These are phyloP conservation scores for Emberiza fucata DNA, from an alignment of 2,113 vertebrate species.

Conservation along the genomic window DNA sequence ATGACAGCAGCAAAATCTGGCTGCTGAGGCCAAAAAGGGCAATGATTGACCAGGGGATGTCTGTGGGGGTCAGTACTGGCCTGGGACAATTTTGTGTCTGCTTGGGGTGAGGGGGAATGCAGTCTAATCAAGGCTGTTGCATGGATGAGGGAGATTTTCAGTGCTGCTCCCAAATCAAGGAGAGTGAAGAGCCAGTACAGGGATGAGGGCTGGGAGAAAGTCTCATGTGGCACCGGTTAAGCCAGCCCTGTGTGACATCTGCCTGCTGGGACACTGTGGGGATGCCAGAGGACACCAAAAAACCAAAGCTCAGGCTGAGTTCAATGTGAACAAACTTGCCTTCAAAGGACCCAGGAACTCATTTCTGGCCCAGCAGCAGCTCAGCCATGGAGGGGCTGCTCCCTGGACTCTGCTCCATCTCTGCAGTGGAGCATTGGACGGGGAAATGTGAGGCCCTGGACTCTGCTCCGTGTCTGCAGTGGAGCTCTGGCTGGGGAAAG, in stretches of 20 bases:
- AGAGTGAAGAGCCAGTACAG: not conserved
- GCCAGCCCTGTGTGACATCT: not conserved
- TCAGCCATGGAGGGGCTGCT: not conserved
- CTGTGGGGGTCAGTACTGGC: not conserved
- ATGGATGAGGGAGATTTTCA: not conserved
- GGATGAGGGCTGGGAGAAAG: not conserved
- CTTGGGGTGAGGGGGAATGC: not conserved
- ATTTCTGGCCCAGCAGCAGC: not conserved
- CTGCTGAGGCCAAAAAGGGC: not conserved
- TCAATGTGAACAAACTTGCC: not conserved
- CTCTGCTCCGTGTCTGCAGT: not conserved
- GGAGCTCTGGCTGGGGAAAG: not conserved
- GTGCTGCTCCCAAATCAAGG: not conserved
- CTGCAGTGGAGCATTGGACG: not conserved
- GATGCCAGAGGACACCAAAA: not conserved
- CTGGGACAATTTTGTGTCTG: accelerated
- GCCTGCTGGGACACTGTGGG: not conserved
- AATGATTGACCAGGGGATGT: not conserved
- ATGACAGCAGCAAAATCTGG: not conserved
- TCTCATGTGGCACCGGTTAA: not conserved
- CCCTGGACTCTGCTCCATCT: not conserved
- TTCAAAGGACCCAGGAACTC: not conserved
- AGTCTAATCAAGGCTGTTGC: not conserved
- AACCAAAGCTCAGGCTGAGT: not conserved
- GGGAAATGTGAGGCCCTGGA: not conserved